Evolutionary conservation across 2,113 vertebrate genomes (phyloP), one percentile per base, ranked within the genome.

Genomic region (Trogon melanurus): DNA sequence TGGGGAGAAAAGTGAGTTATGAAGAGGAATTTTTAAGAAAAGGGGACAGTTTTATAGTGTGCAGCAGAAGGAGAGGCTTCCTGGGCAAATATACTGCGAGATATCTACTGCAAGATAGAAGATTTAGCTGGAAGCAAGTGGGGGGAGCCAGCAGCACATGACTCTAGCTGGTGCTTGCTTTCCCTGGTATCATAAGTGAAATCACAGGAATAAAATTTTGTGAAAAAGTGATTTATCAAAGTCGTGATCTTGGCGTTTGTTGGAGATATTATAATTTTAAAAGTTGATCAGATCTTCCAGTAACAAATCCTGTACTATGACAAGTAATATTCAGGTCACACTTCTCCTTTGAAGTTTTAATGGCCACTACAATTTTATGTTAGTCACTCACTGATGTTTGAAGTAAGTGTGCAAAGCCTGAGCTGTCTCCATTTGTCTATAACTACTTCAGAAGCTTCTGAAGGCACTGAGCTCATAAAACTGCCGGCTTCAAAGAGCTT

Each of bases 341-440:
- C 66, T 87, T 88, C 66, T 73, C 66, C 76, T 97, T 97, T 97
- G 95, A 97, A 96, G 95, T 96, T 97, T 97, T 97, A 96, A 97
- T 97, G 96, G 95, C 97, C 95, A 94, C 94, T 95, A 96, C 91
- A 97, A 88, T 97, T 96, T 96, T 72, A 34, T 93, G 93, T 95
- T 94, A 96, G 95, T 92, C 95, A 92, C 91, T 96, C 91, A 91
- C 84, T 95, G 91, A 76, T 89, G 96, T 95, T 97, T 97, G 96
- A 97, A 96, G 95, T 94, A 88, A 88, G 93, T 3, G 64, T 94
- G 95, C 94, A 92, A 95, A 97, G 96, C 84, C 79, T 73, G 86
- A 80, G 91, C 83, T 91, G 87, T 73, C 93, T 96, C 95, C 96
- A 89, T 97, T 97, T 96, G 95, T 96, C 94, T 97, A 47, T 97